A percentile compares a stretch with the other conserved stretches of the same genome.
Evolutionary conservation across 1,140 invertebrate genomes (phyloP).

Genomic region (Dreissena polymorpha): DNA sequence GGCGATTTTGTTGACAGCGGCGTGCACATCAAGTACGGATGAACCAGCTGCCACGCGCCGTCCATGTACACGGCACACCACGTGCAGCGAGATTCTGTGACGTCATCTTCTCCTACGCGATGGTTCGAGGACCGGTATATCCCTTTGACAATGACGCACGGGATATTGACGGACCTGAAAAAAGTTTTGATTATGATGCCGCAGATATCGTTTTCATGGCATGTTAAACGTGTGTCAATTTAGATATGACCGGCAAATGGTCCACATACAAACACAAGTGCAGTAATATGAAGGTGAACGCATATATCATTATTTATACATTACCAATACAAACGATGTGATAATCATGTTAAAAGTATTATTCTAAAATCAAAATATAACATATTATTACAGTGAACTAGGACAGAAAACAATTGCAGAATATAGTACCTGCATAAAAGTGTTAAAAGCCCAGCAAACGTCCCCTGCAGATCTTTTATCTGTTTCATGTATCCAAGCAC

Average conservation of each 20-base stretch:
- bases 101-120: constrained; percentile 95
- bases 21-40: constrained; percentile 53
- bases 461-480: constrained; percentile 54
- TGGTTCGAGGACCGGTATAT: constrained; percentile 98
- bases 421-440: constrained; percentile 54
- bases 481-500: constrained; percentile 60
- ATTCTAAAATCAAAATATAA: neutral
- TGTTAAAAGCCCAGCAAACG: constrained; percentile 54
- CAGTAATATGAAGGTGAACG: too few relatives aligned
- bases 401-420: neutral
- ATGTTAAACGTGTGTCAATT: too few relatives aligned
- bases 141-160: constrained; percentile 98
- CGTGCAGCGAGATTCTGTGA: constrained; percentile 85
- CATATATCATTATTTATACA: neutral
- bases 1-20: constrained; percentile 31
- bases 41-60: constrained; percentile 61
- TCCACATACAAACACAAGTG: too few relatives aligned
- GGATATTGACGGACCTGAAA: constrained; percentile 94
- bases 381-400: neutral
- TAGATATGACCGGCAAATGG: too few relatives aligned
- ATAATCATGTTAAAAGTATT: neutral
- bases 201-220: too few relatives aligned
- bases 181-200: constrained; percentile 5
- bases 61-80: constrained; percentile 66
- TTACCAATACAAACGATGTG: neutral